phyloP scores from a whole-genome alignment of 2,113 vertebrate species.

The Oxyruncus cristatus region DNA sequence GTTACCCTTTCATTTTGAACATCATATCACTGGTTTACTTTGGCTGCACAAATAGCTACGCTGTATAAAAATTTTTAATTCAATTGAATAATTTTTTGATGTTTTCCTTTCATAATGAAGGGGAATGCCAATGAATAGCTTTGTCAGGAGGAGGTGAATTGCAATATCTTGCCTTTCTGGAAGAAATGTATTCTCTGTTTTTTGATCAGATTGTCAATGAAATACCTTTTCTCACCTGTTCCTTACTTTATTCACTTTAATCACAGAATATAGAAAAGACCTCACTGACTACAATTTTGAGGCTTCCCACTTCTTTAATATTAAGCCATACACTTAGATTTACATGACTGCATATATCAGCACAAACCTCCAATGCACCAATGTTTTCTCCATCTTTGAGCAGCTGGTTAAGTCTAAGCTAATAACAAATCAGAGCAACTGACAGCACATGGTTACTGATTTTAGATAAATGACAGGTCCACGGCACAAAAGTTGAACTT shows the following conservation, averaged over 20 bases:
- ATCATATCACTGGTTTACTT: not conserved
- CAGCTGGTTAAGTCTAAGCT: not conserved
- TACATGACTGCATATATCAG: not conserved
- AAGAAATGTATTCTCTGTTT: not conserved
- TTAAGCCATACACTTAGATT: not conserved
- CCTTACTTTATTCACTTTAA: not conserved
- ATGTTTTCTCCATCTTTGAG: not conserved
- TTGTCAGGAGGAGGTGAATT: not conserved
- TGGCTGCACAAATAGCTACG: not conserved
- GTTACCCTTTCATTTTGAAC: not conserved
- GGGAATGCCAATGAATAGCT: not conserved
- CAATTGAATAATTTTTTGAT: not conserved
- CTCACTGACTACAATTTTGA: not conserved
- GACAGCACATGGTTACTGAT: not conserved
- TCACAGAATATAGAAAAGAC: not conserved
- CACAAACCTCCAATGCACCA: not conserved
- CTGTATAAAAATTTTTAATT: not conserved
- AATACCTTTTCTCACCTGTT: not conserved
- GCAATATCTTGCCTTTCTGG: not conserved
- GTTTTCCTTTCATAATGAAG: not conserved
- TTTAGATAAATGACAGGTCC: not conserved
- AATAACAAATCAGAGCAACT: not conserved
- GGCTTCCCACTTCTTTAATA: not conserved
- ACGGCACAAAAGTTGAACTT: not conserved
- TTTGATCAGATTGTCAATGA: not conserved